Evolutionary conservation across 2,797 vertebrate genomes (phyloP).

Genomic region (Anomalospiza imberbis): DNA sequence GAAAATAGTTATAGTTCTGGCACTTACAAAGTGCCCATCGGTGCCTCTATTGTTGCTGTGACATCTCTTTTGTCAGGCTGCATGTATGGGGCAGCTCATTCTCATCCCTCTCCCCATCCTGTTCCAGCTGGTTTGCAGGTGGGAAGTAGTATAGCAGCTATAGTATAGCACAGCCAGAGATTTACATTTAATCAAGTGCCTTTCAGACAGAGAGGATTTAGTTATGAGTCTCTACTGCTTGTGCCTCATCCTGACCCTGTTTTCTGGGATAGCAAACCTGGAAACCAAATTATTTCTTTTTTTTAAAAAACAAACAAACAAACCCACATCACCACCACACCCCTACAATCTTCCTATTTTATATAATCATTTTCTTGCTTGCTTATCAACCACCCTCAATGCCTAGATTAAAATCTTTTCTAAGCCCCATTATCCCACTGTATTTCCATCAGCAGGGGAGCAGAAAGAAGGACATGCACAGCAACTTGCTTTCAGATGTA

Average conservation of each 20-base stretch:
- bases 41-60: background rate
- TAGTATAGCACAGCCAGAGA: background rate
- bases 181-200: background rate
- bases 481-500: slow-evolving; percentile 58
- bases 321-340: background rate
- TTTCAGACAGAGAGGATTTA: background rate
- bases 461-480: background rate
- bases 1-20: background rate
- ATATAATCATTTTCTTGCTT: background rate
- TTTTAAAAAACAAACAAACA: background rate
- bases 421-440: background rate
- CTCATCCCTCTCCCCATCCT: background rate
- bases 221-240: background rate
- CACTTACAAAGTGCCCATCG: accelerated
- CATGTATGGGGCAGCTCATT: background rate
- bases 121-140: background rate
- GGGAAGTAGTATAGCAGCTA: background rate
- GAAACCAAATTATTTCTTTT: background rate
- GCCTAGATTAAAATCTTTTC: slow-evolving; percentile 22
- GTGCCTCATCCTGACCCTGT: background rate
- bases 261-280: background rate
- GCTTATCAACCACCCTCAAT: background rate
- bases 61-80: background rate
- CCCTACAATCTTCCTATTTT: background rate
- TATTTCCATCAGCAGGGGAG: slow-evolving; percentile 17